Base-by-base conservation (phyloP, 2,888 invertebrate species). In the Coronaproctus castanopsis region DNA sequence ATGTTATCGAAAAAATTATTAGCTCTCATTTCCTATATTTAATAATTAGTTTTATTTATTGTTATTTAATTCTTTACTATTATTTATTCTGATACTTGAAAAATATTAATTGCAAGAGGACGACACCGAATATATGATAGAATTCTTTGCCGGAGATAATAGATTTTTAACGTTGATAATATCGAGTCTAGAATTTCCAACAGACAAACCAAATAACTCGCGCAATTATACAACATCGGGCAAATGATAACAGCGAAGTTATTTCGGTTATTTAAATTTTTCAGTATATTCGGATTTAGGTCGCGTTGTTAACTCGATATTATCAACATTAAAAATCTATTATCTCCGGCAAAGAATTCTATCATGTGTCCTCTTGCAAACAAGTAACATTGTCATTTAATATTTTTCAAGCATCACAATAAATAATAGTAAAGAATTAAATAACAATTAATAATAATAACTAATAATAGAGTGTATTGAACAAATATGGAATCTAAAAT, bases 241-340 rank as follows among this genome's bases (percentile, higher is more conserved):
- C 86, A 1, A 79, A 78, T 52, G 78, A 80, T 62, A 76, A 77
- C 0, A 83, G 83, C 59, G 81, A 83, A 73, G 78, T 87, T 24
- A 75, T 79, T 19, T 87, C 1, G 87, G 87, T 2, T 70, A 87
- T 49, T 67, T 86, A 51, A 86, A 84, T 71, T 87, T 81, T 68
- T 82, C 85, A 20, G 74, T 80, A 52, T 85, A 86, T 72, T 86
- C 86, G 0, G 87, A 87, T 72, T 75, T 87, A 64, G 85, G 85
- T 0, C 77, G 86, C 60, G 81, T 87, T 2, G 87, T 87, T 0
- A 86, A 20, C 80, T 75, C 59, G 87, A 68, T 21, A 79, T 72
- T 21, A 87, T 80, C 68, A 78, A 78, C 63, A 87, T 72, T 61
- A 78, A 77, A 72, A 86, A 79, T 67, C 77, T 78, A 66, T 77